Percentiles rank a stretch among this genome's conserved stretches.
phyloP scores from a whole-genome alignment of 2,888 invertebrate species.

The Archaeoteleia sp. region DNA sequence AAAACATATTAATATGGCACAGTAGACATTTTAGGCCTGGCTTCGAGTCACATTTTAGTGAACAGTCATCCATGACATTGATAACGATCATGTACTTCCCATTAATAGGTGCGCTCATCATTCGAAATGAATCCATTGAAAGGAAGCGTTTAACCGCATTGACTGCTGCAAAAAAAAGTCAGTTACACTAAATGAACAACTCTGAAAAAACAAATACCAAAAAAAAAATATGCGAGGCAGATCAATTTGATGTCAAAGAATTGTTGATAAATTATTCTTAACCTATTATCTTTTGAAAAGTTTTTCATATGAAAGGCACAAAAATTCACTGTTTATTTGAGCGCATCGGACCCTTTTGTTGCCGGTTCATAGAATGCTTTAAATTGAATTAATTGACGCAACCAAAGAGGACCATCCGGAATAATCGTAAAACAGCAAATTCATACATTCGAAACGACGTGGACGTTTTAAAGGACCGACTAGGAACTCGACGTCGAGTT shows the following conservation, averaged over 20 bases:
- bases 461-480: no score
- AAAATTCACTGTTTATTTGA: no score
- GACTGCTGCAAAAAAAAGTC: constrained; percentile 12
- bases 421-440: no score
- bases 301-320: no score
- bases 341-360: no score
- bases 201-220: constrained; percentile 7
- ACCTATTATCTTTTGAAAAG: no score
- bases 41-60: constrained; percentile 44
- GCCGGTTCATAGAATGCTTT: no score
- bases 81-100: constrained; percentile 41
- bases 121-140: constrained; percentile 22
- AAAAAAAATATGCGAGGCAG: not conserved
- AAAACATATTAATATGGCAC: constrained; percentile 30
- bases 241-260: no score
- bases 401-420: no score
- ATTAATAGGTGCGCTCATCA: constrained; percentile 36
- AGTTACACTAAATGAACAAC: not conserved
- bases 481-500: not conserved
- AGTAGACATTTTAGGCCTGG: constrained; percentile 36
- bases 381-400: no score
- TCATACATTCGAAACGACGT: no score
- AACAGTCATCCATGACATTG: constrained; percentile 42
- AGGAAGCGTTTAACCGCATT: constrained; percentile 19
- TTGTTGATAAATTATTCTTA: no score